Evolutionary conservation across 2,888 invertebrate species (phyloP).

Genomic region (Onchidella celtica): DNA sequence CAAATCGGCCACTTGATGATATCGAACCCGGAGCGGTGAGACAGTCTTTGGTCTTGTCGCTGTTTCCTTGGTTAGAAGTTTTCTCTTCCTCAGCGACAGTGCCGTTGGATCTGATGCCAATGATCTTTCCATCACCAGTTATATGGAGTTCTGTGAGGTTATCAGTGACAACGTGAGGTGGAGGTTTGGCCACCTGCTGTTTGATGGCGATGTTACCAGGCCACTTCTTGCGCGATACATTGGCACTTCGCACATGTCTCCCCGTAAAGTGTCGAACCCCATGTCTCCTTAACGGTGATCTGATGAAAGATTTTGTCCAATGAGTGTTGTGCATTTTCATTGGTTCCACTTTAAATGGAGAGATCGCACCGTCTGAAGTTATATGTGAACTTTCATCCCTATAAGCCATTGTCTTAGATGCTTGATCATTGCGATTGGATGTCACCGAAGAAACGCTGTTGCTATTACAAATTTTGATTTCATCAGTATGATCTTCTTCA

Average conservation of each 20-base stretch:
- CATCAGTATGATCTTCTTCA: not conserved
- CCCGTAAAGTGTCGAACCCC: not conserved
- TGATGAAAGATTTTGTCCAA: slow-evolving; percentile 1
- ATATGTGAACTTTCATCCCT: not conserved
- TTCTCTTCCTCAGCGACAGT: not conserved
- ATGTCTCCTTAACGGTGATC: not conserved
- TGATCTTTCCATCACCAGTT: slow-evolving; percentile 15
- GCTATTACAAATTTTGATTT: too few species aligned
- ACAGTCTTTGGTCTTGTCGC: too few species aligned
- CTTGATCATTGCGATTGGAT: not conserved
- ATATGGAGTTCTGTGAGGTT: slow-evolving; percentile 8
- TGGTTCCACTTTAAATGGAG: too few species aligned
- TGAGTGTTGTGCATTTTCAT: not conserved
- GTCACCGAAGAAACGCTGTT: too few species aligned
- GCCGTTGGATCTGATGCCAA: not conserved
- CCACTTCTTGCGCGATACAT: not conserved
- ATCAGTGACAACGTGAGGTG: not conserved
- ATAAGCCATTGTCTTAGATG: not conserved
- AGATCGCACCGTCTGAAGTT: too few species aligned
- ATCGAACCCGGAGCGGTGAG: not conserved
- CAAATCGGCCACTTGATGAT: not conserved
- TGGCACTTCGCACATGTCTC: not conserved
- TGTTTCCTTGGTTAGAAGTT: not conserved
- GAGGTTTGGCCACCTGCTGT: too few species aligned
- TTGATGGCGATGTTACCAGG: too few species aligned